Evolutionary conservation across 2,888 invertebrate genomes (phyloP).

Genomic region (Orthosia gothica): DNA sequence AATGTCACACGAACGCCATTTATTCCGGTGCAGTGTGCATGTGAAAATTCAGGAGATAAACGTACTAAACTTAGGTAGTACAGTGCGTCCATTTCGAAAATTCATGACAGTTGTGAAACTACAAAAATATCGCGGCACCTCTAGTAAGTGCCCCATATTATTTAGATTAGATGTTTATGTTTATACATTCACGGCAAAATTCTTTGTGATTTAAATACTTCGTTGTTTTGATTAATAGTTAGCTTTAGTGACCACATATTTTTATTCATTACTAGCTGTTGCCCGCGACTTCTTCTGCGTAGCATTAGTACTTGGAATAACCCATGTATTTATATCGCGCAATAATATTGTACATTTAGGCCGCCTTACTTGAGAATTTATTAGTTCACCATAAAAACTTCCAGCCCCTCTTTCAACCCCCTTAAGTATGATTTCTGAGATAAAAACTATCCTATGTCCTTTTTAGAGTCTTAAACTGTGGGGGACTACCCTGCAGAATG

Average conservation of each 20-base stretch:
- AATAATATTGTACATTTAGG: no score
- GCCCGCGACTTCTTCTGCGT: no score
- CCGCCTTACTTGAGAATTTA: no score
- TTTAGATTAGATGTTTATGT: no score
- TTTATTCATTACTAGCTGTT: not conserved
- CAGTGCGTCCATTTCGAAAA: constrained; percentile 67
- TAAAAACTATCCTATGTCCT: no score
- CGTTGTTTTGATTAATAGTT: not conserved
- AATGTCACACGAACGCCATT: constrained; percentile 67
- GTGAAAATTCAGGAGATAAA: constrained; percentile 73
- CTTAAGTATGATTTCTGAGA: no score
- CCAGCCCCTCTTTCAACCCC: no score
- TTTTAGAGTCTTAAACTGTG: no score
- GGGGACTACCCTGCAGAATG: no score
- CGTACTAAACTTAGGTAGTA: constrained; percentile 65
- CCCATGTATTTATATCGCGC: no score
- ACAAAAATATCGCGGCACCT: constrained; percentile 57
- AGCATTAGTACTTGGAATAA: no score
- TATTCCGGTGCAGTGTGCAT: constrained; percentile 72
- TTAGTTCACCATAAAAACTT: no score
- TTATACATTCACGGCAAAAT: constrained; percentile 43
- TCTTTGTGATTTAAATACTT: constrained; percentile 27
- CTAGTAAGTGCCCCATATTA: constrained; percentile 53
- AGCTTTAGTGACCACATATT: not conserved
- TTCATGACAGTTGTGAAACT: constrained; percentile 65